These are phyloP conservation scores for Oscheius sp. DNA, from an alignment of 2,888 invertebrate species.

Conservation along the genomic window DNA sequence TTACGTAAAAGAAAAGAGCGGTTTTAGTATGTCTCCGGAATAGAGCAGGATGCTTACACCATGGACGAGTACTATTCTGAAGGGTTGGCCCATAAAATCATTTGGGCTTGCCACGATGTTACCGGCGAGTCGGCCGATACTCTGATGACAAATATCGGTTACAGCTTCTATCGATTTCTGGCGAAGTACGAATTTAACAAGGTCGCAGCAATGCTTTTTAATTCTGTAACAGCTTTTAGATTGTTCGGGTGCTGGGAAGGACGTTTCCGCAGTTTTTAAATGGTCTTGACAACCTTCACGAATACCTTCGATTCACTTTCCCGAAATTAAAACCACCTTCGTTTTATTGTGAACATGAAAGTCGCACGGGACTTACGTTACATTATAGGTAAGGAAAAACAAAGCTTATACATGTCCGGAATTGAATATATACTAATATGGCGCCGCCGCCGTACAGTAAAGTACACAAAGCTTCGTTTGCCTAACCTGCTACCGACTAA, in stretches of 20 bases:
- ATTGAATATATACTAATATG: constrained; percentile 17
- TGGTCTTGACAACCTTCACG: constrained; percentile 68
- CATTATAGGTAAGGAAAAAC: constrained; percentile 79
- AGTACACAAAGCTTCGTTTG: constrained; percentile 27
- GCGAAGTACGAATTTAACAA: constrained; percentile 63
- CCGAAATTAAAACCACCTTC: constrained; percentile 87
- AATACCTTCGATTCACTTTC: constrained; percentile 63
- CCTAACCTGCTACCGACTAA: constrained; percentile 32
- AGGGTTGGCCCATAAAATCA: constrained; percentile 55
- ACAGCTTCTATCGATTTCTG: constrained; percentile 56
- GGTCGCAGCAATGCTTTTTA: constrained; percentile 32
- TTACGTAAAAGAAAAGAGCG: not conserved
- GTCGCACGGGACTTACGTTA: constrained; percentile 86
- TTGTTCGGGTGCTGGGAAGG: constrained; percentile 66
- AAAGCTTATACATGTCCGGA: constrained; percentile 21
- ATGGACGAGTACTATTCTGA: constrained; percentile 57
- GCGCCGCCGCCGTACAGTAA: constrained; percentile 29
- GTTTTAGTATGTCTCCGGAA: constrained; percentile 56
- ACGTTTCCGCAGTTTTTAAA: constrained; percentile 68
- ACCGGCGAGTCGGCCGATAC: constrained; percentile 49
- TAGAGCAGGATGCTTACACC: constrained; percentile 47
- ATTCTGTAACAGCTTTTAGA: constrained; percentile 36
- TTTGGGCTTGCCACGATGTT: constrained; percentile 63
- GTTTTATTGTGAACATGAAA: constrained; percentile 95
- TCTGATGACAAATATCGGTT: constrained; percentile 48